Conservation (phyloP, 2,113 vertebrate genomes). For the Coptodon rendalli region DNA sequence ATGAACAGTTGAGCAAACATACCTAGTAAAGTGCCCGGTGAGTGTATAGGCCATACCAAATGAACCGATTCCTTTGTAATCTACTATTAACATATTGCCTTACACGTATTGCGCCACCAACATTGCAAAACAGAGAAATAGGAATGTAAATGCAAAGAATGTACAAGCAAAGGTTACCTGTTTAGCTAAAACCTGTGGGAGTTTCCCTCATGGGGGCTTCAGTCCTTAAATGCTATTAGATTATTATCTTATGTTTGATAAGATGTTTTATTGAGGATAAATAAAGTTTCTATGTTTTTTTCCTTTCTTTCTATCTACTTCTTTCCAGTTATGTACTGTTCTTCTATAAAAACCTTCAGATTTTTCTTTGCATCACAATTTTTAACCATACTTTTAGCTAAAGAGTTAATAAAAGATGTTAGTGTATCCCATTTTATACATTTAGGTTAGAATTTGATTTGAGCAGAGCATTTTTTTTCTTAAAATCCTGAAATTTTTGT, state of each 20-base stretch:
- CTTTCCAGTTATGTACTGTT: background rate
- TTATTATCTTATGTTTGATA: background rate
- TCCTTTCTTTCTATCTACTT: background rate
- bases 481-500: background rate
- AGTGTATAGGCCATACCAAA: background rate
- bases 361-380: background rate
- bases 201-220: background rate
- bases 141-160: background rate
- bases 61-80: background rate
- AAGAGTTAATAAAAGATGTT: background rate
- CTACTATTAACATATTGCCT: background rate
- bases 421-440: background rate
- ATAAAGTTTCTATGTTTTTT: background rate
- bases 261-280: background rate
- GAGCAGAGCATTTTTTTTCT: background rate
- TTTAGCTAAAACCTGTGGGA: background rate
- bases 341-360: background rate
- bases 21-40: background rate
- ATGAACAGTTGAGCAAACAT: background rate
- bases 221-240: background rate
- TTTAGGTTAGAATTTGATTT: background rate
- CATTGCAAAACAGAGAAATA: background rate
- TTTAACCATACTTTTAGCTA: background rate
- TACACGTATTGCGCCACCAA: accelerated
- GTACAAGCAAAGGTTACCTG: background rate